Base-by-base conservation (phyloP, 2,113 vertebrate species). In the Chloropsis hardwickii region DNA sequence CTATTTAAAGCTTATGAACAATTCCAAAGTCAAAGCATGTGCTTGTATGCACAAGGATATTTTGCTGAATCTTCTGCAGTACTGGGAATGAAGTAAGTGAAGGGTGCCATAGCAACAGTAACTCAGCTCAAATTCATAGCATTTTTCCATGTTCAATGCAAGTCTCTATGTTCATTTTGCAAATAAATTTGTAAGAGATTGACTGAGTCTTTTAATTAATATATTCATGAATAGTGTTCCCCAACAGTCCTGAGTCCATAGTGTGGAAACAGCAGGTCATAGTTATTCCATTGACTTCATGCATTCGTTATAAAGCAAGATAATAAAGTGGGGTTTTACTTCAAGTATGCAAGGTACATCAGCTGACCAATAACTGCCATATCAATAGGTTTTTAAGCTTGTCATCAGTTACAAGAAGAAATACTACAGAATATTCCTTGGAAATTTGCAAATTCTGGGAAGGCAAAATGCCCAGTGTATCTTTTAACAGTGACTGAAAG, bases 21-120 rank as follows among this genome's bases (percentile, higher is more conserved):
- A 51, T 67, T 92, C 39, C 60, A 81, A 88, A 94, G 65, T 54
- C 71, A 93, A 83, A 92, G 50, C 51, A 74, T 40, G 51, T 84
- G 20, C 19, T 78, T 47, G 5, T n/a, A 40, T 2, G 1, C 21
- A 29, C 45, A 86, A 92, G 42, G 25, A 62, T 83, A 54, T 86
- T 82, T 86, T 66, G 20, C 39, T 86, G 48, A 58, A 66, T 70
- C 50, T 73, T 69, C 69, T 71, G 33, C 72, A 67, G 37, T 40
- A 56, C 27, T 56, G 71, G 42, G 58, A 86, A 62, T 29, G n/a
- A 82, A 88, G n/a, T 57, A 84, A 92, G 61, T 56, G 71, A 92
- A 77, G 18, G 47, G 71, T 90, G 47, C 74, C 90, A 96, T 97
- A 91, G 95, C 92, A 97, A 96, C 95, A 37, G 69, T 35, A 91